Percentiles rank a stretch among this genome's conserved stretches.
Evolutionary conservation across 1,140 invertebrate genomes (phyloP).

Genomic region (Spodoptera frugiperda): DNA sequence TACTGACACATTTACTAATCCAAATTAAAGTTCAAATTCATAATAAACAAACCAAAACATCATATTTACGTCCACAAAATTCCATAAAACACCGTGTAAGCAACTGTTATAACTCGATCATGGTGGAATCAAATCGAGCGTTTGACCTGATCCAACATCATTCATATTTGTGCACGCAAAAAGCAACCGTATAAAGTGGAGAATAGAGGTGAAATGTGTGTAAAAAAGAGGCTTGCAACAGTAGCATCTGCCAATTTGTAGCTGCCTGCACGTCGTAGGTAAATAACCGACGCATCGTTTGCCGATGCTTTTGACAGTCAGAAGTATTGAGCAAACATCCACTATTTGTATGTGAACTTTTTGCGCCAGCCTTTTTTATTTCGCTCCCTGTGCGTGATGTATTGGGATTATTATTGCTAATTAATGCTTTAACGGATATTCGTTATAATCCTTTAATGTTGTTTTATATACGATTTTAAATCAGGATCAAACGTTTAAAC

Average conservation of each 20-base stretch:
- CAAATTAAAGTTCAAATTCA: background rate
- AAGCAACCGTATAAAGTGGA: conserved; percentile 32
- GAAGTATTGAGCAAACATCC: conserved; percentile 73
- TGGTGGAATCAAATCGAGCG: conserved; percentile 66
- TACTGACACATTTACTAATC: background rate
- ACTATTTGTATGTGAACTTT: conserved; percentile 63
- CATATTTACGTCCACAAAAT: conserved; percentile 3
- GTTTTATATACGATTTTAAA: background rate
- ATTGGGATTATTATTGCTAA: conserved; percentile 41
- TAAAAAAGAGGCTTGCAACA: conserved; percentile 52
- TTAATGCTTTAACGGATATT: conserved; percentile 8
- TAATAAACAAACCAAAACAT: background rate
- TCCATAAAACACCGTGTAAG: conserved; percentile 40
- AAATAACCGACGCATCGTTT: conserved; percentile 77
- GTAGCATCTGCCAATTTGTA: conserved; percentile 75
- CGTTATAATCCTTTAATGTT: background rate
- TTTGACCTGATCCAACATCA: conserved; percentile 49
- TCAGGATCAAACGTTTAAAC: background rate
- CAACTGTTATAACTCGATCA: conserved; percentile 60
- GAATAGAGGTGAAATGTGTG: conserved; percentile 15
- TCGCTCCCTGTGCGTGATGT: conserved; percentile 13
- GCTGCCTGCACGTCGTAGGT: conserved; percentile 68
- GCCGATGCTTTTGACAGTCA: conserved; percentile 80
- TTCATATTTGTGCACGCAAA: conserved; percentile 1
- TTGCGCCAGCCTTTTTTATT: conserved; percentile 48